Base-by-base conservation (phyloP, 2,113 vertebrate species). In the Pluvianellus socialis region DNA sequence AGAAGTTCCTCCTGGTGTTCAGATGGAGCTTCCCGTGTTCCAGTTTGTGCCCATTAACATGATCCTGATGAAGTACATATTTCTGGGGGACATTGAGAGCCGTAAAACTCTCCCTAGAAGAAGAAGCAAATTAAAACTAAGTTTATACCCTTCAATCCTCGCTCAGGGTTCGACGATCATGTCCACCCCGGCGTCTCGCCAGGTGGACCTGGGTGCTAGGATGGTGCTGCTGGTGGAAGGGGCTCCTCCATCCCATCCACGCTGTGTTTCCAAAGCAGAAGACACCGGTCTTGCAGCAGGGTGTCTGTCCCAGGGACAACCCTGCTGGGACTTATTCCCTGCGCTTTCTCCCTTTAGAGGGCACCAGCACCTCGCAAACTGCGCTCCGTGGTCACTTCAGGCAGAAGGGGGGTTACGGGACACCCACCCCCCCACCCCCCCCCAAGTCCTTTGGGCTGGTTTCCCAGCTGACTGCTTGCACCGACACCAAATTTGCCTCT, bases 321-420 rank as follows among this genome's bases (percentile, higher is more conserved):
- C 27, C 17, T 6, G 7, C 22, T 32, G 61, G 15, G 32, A 17
- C 7, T 42, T 30, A 45, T 28, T 27, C 40, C 28, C n/a, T 44
- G 23, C 4, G 0, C 32, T 81, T 81, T 86, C 75, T 59, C 71
- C 93, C 93, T 92, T 92, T 86, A 95, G 93, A 77, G 90, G 93
- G 93, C 93, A 93, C 86, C 86, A 86, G 68, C 32, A n/a, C 17
- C 50, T 40, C 7, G 38, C 56, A 45, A 32, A 75, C 55, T 1
- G 12, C 4, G 58, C 47, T 38, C 53, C 3, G 26, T 3, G 56
- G 17, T 12, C 49, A 1, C 59, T 11, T 5, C n/a, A 13, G 35
- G 49, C 22, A 44, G 63, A 17, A n/a, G 66, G 45, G 8, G 66
- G 12, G 30, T 18, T 32, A 3, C 1, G 38, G 38, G 38, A 23